Evolutionary conservation across 2,113 vertebrate species (phyloP).

Genomic region (Corvus hawaiiensis): DNA sequence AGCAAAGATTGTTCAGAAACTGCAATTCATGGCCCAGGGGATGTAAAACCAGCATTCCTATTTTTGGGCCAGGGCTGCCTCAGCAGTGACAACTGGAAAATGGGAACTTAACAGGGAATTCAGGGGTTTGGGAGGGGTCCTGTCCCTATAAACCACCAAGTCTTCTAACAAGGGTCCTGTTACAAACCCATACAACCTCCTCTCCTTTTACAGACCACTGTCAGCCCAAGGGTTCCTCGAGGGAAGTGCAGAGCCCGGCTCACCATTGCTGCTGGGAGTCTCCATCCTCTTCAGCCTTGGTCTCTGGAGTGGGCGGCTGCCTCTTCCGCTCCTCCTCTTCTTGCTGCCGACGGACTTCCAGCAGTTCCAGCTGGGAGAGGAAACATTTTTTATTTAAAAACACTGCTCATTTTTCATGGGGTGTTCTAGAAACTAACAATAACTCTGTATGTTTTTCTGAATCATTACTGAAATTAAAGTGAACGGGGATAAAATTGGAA

Average conservation of each 20-base stretch:
- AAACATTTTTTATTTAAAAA: background rate
- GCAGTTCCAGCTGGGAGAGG: conserved; percentile 81
- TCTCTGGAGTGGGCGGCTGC: conserved; percentile 81
- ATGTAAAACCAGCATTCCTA: background rate
- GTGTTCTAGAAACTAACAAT: background rate
- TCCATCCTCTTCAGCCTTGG: conserved; percentile 72
- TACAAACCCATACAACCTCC: background rate
- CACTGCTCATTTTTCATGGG: background rate
- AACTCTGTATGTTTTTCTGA: background rate
- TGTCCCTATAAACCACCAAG: background rate
- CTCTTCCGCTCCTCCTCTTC: conserved; percentile 92
- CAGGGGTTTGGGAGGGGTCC: background rate
- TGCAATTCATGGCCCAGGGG: background rate
- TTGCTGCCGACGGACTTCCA: conserved; percentile 93
- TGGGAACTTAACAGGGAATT: background rate
- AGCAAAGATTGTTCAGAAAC: background rate
- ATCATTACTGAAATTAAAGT: background rate
- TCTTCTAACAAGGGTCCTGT: background rate
- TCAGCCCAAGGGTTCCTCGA: background rate
- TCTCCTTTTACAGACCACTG: background rate
- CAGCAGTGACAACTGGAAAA: background rate
- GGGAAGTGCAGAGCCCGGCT: background rate
- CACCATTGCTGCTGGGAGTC: conserved; percentile 85
- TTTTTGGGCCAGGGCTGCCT: background rate
- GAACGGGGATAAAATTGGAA: background rate